Evolutionary conservation across 2,888 invertebrate species (phyloP), one percentile per base, ranked within the genome.

Genomic region (Sericinus montela): DNA sequence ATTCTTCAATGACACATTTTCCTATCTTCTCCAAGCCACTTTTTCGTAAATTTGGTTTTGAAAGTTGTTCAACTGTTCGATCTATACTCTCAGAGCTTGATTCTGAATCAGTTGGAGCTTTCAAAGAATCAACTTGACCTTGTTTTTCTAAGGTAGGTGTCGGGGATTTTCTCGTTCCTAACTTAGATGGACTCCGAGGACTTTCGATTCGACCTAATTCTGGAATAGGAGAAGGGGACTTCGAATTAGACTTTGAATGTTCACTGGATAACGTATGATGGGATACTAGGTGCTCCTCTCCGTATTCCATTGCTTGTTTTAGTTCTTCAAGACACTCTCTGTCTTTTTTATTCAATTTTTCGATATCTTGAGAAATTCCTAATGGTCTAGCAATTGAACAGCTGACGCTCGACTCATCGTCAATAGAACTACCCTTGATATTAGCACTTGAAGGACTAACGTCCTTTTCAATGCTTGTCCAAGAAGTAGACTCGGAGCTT

Each of bases 341-440:
- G 47, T 93, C 93, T 55, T 90, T 90, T 51, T 92, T 91, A 32
- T 93, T 92, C 57, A 93, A 90, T 66, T 89, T 90, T 69, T 92
- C 92, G 28, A 92, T 91, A 62, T 93, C 93, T 74, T 94, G 94
- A 2, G 95, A 95, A 59, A 95, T 93, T 0, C 95, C 95, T 43
- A 95, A 81, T 0, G 95, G 94, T 52, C 94, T 89, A 0, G 95
- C 94, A 61, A 95, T 94, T 0, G 95, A 94, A 70, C 95, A 95
- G 72, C 93, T 94, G 0, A 92, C 91, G 72, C 94, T 94, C 0
- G 94, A 94, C 69, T 94, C 94, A 54, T 94, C 94, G 37, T 92
- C 92, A 14, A 92, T 81, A 1, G 92, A 92, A 63, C 91, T 92
- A 37, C 93, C 93, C 72, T 93, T 93, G 52, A 92, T 91, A 51